phyloP scores from a whole-genome alignment of 2,888 invertebrate genomes.

The Pandemis cinnamomeana region DNA sequence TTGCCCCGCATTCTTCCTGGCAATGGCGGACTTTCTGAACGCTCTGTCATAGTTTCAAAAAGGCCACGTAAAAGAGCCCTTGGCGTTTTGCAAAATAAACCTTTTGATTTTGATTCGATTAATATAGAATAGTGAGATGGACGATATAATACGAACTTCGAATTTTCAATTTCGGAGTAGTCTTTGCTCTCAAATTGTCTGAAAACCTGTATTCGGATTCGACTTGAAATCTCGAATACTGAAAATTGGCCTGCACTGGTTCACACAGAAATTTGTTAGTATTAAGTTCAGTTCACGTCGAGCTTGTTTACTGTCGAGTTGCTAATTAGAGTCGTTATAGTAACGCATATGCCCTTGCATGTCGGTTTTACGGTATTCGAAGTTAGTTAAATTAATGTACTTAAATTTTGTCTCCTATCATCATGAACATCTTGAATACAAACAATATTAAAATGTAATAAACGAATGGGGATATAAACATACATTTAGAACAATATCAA shows the following conservation, averaged over 20 bases:
- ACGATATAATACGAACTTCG: too few relatives aligned
- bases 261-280: conserved; percentile 12
- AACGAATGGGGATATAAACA: too few relatives aligned
- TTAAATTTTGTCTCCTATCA: background rate
- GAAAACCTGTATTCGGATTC: background rate
- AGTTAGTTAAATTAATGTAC: background rate
- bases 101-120: too few relatives aligned
- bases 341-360: conserved; percentile 14
- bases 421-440: background rate
- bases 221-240: background rate
- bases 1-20: too few relatives aligned
- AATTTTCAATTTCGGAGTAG: too few relatives aligned
- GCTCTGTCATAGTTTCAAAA: too few relatives aligned
- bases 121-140: too few relatives aligned
- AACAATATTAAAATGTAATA: background rate
- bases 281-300: conserved; percentile 39
- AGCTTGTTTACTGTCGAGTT: conserved; percentile 32
- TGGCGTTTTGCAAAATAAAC: too few relatives aligned
- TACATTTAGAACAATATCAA: background rate
- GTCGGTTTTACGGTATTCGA: background rate
- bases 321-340: conserved; percentile 37
- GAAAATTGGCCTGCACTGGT: conserved; percentile 10
- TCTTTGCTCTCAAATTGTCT: too few relatives aligned
- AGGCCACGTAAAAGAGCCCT: too few relatives aligned
- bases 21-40: too few relatives aligned